These are phyloP conservation scores for Erythrocebus patas DNA, from an alignment of 2,113 vertebrate genomes.

Conservation along the genomic window DNA sequence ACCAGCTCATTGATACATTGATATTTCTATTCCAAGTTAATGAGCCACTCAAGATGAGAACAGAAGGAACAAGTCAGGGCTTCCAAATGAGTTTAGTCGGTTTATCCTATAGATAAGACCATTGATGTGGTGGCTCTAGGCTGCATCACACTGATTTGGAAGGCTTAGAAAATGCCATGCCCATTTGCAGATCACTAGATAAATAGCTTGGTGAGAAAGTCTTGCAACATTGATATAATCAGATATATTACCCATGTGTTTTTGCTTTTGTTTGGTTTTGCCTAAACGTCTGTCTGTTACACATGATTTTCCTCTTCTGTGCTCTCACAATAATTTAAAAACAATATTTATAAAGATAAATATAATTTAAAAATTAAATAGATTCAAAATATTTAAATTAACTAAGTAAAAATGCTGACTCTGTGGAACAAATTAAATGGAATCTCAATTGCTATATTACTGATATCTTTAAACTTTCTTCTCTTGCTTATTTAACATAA, in stretches of 20 bases:
- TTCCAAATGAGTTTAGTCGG: constrained; percentile 34
- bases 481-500: neutral
- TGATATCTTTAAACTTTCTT: neutral
- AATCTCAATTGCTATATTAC: neutral
- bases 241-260: neutral
- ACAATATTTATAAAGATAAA: neutral
- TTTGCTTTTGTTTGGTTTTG: neutral
- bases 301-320: neutral
- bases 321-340: constrained; percentile 10
- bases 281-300: neutral
- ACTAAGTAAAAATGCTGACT: neutral
- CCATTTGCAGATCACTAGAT: neutral
- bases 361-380: neutral
- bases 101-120: neutral
- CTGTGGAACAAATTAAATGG: neutral
- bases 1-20: neutral
- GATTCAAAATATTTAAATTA: neutral
- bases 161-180: neutral
- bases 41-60: constrained; percentile 1
- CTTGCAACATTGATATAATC: neutral
- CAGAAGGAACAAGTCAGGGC: neutral
- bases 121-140: neutral
- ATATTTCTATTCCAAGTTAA: constrained; percentile 12
- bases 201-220: neutral
- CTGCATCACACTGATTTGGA: neutral